Percentiles rank a stretch among this genome's conserved stretches.
These are phyloP conservation scores for Pteruthius melanotis DNA, from an alignment of 2,113 vertebrate species.

Conservation along the genomic window DNA sequence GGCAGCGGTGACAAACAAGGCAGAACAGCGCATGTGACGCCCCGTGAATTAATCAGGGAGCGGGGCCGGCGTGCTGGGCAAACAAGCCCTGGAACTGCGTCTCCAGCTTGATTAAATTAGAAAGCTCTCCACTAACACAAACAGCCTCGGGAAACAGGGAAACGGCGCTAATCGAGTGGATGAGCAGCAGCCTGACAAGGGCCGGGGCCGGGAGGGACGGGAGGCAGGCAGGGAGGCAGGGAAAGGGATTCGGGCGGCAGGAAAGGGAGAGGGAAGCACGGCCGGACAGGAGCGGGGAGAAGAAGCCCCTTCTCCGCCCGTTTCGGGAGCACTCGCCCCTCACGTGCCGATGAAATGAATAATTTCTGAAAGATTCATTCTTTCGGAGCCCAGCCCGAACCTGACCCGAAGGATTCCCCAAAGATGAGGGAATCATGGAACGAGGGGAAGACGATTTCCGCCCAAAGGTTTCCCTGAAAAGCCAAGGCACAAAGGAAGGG, in stretches of 20 bases:
- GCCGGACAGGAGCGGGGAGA: not conserved
- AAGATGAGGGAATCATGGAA: not conserved
- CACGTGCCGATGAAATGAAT: no score
- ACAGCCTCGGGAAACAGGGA: constrained; percentile 45
- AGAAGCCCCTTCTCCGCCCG: not conserved
- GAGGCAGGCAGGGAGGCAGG: not conserved
- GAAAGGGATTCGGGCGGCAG: not conserved
- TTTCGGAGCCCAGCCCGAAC: not conserved
- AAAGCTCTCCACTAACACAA: constrained; percentile 52
- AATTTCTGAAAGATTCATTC: not conserved
- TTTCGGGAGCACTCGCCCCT: not conserved
- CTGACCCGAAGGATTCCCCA: not conserved
- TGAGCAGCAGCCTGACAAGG: not conserved
- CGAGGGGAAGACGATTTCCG: not conserved
- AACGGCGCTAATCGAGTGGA: not conserved
- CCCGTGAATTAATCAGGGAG: constrained; percentile 79
- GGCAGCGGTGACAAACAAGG: constrained; percentile 75
- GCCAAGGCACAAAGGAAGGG: not conserved
- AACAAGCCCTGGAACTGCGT: constrained; percentile 72
- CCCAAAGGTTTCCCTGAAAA: not conserved
- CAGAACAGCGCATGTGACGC: constrained; percentile 82
- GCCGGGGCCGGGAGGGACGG: not conserved
- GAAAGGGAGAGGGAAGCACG: not conserved
- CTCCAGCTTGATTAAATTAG: constrained; percentile 82
- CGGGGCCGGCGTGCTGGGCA: constrained; percentile 70